These are phyloP conservation scores for Platalea minor DNA, from an alignment of 2,797 vertebrate species.

Conservation along the genomic window DNA sequence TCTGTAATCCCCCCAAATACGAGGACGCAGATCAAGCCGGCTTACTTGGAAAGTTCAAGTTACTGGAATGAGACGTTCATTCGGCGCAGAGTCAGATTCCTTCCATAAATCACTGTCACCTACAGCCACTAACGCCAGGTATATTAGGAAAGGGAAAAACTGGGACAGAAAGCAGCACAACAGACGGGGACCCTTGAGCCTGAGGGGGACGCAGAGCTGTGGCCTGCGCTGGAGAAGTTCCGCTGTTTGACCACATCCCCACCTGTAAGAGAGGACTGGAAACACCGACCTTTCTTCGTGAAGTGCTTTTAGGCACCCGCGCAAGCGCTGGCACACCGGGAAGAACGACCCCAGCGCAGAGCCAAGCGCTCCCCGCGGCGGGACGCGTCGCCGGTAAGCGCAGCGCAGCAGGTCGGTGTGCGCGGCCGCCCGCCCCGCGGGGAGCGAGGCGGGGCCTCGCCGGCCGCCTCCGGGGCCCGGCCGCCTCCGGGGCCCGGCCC, in stretches of 20 bases:
- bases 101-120: neutral
- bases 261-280: neutral
- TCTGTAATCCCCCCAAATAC: neutral
- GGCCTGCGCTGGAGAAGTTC: neutral
- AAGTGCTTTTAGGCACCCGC: neutral
- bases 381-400: neutral
- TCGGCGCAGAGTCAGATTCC: neutral
- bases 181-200: fast-evolving
- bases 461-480: no score
- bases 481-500: no score
- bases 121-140: neutral
- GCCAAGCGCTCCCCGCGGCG: fast-evolving
- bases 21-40: neutral
- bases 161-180: neutral
- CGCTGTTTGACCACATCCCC: neutral
- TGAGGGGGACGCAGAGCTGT: neutral
- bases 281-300: fast-evolving
- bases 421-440: neutral
- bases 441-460: no score
- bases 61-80: neutral
- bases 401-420: no score
- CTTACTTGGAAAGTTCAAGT: neutral
- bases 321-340: neutral
- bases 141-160: neutral
- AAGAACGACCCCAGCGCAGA: fast-evolving